These are phyloP conservation scores for Conistra vaccinii DNA, from an alignment of 2,888 invertebrate species.

Conservation along the genomic window DNA sequence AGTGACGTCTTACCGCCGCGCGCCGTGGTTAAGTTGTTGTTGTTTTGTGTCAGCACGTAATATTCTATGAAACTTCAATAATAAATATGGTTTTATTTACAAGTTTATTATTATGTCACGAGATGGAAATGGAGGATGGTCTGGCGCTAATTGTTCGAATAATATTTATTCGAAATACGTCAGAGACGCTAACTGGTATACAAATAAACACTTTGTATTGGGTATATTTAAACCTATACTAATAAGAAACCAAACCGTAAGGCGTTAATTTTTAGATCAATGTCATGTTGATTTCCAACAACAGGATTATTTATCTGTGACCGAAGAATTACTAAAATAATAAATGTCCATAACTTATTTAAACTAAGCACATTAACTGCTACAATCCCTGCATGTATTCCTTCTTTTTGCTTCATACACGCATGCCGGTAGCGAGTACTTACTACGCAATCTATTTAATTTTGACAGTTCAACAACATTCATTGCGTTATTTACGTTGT, in stretches of 20 bases:
- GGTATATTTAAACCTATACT: background rate
- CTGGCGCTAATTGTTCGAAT: constrained; percentile 8
- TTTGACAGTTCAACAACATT: too few relatives aligned
- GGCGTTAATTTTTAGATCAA: constrained; percentile 10
- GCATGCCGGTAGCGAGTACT: too few relatives aligned
- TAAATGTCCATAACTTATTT: background rate
- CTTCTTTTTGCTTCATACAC: too few relatives aligned
- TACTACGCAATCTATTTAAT: too few relatives aligned
- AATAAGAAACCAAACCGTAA: background rate
- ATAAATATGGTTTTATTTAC: constrained; percentile 20
- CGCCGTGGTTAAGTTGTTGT: too few relatives aligned
- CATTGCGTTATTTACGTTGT: too few relatives aligned
- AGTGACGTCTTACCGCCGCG: too few relatives aligned
- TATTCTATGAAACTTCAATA: background rate
- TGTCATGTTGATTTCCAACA: background rate
- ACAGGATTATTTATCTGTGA: background rate
- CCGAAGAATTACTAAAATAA: background rate
- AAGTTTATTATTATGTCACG: background rate
- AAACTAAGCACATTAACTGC: too few relatives aligned
- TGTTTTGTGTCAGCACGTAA: too few relatives aligned
- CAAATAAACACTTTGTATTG: constrained; percentile 23
- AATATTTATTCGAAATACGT: constrained; percentile 36
- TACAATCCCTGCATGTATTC: too few relatives aligned
- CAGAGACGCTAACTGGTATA: constrained; percentile 8
- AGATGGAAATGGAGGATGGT: constrained; percentile 34